Percentiles rank a stretch among this genome's conserved stretches.
These are phyloP conservation scores for Tenodera sinensis DNA, from an alignment of 2,888 invertebrate species.

Conservation along the genomic window DNA sequence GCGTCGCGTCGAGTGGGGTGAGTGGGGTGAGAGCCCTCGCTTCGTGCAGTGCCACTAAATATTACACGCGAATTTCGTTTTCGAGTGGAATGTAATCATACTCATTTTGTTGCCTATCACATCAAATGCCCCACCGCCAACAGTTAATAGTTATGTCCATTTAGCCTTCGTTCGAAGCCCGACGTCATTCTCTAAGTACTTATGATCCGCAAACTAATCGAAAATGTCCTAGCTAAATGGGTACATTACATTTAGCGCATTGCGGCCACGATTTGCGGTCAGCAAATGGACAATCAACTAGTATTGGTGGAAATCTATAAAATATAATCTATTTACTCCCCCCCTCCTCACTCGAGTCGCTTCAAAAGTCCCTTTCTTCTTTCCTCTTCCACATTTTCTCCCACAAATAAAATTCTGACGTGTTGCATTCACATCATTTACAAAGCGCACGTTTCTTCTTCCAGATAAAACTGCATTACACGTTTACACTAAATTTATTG, in stretches of 20 bases:
- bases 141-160: neutral
- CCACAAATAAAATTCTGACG: too few relatives aligned
- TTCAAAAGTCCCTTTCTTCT: too few relatives aligned
- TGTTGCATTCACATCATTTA: too few relatives aligned
- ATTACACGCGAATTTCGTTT: neutral
- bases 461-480: too few relatives aligned
- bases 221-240: neutral
- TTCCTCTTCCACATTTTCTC: too few relatives aligned
- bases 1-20: neutral
- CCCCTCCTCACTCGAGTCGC: too few relatives aligned
- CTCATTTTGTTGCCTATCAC: neutral
- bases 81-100: conserved; percentile 2
- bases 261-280: neutral
- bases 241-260: neutral
- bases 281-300: neutral
- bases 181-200: neutral
- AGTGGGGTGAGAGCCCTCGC: neutral
- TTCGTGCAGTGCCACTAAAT: neutral
- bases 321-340: neutral
- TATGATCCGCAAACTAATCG: neutral
- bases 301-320: neutral
- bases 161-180: neutral
- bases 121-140: neutral
- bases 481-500: too few relatives aligned
- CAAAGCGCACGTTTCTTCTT: too few relatives aligned